Base-by-base conservation (phyloP, 2,797 vertebrate genomes). In the Lutjanus argentimaculatus region DNA sequence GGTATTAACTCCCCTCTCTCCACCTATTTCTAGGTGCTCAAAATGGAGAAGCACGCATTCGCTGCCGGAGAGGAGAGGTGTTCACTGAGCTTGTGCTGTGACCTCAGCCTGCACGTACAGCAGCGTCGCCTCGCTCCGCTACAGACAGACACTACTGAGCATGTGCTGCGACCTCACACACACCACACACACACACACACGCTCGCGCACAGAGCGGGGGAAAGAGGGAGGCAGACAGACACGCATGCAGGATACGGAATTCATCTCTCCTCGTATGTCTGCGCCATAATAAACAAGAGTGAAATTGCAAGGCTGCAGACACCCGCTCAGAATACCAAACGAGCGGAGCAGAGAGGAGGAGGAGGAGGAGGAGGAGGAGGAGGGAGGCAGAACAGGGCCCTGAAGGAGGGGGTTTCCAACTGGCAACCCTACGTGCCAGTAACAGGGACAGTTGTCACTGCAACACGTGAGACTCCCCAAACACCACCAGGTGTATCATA, bases 31-130 rank as follows among this genome's bases (percentile, higher is more conserved):
- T 94, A 95, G 96, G 96, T 96, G 94, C 97, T 97, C 98, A 99
- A 99, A 99, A 99, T 99, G 98, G 98, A 98, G 98, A 97, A 95
- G 92, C 97, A 94, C 96, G 97, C 97, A 96, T 96, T 88, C 97
- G 94, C 97, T 95, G 93, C 75, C 75, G 79, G 90, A 92, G 97
- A 95, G 97, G 96, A 92, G 97, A 95, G 97, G 96, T 94, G 68
- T 94, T 88, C 96, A 97, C 97, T 95, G 97, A 98, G 97, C 97
- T 96, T 96, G 97, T 97, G 97, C 97, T 97, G 93, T 98, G 98
- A 99, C 98, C 98, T 98, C 97, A 98, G 97, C 96, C 96, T 93
- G 95, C 96, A 96, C 97, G 97, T 96, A 97, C 96, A 92, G 95
- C 96, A 97, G 95, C 88, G 88, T 84, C 96, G 96, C 94, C 97